These are phyloP conservation scores for Sympetrum striolatum DNA, from an alignment of 2,888 invertebrate genomes.

Conservation along the genomic window DNA sequence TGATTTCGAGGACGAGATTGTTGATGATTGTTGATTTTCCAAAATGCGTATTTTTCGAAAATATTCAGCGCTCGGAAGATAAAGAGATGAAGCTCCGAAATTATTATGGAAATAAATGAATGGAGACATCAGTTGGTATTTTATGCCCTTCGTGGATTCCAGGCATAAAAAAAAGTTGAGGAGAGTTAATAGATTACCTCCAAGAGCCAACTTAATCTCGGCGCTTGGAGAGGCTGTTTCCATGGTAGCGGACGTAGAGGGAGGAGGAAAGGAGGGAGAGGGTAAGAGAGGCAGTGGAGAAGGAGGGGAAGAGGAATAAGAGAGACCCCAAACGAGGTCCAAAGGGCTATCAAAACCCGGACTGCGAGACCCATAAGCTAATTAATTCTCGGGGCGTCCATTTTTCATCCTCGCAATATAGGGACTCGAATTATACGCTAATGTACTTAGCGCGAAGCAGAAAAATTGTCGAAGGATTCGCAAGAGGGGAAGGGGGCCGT, in stretches of 20 bases:
- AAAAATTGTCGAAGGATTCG: not conserved
- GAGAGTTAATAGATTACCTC: conserved; percentile 19
- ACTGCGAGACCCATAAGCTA: conserved; percentile 43
- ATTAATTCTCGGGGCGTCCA: conserved; percentile 38
- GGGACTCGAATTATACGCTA: conserved; percentile 34
- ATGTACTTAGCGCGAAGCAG: conserved; percentile 6
- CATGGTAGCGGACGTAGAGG: not conserved
- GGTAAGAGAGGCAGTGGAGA: not conserved
- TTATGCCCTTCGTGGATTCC: not conserved
- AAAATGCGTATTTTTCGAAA: too few species aligned
- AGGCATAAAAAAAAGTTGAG: not conserved
- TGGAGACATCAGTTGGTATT: too few species aligned
- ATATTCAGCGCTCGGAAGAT: too few species aligned
- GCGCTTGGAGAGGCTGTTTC: not conserved
- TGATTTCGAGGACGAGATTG: too few species aligned
- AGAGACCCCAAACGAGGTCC: not conserved
- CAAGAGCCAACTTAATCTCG: conserved; percentile 14
- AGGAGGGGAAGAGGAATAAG: not conserved
- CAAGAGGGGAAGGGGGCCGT: not conserved
- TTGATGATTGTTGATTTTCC: too few species aligned
- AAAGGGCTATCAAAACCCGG: conserved; percentile 41
- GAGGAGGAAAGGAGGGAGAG: not conserved
- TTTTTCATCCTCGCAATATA: conserved; percentile 35
- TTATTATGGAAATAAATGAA: too few species aligned
- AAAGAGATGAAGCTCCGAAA: too few species aligned